phyloP scores from a whole-genome alignment of 2,113 vertebrate genomes.

The Xenopus laevis region DNA sequence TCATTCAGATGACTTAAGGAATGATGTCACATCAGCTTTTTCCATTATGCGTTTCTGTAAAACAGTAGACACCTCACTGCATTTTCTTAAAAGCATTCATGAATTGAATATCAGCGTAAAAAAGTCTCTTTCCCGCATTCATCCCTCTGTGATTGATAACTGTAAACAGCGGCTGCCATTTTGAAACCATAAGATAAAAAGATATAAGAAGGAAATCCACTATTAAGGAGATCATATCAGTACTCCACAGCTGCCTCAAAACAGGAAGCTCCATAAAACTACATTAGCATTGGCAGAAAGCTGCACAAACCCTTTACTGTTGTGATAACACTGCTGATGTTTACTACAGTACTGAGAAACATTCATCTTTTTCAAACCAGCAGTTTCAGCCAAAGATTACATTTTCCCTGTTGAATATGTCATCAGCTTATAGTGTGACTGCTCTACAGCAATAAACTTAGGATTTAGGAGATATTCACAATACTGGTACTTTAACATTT shows the following conservation, averaged over 20 bases:
- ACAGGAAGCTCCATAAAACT: slow-evolving; percentile 61
- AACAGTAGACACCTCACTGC: slow-evolving; percentile 1
- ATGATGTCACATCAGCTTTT: not conserved
- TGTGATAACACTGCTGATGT: slow-evolving; percentile 35
- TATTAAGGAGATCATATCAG: slow-evolving; percentile 70
- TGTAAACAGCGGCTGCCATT: slow-evolving; percentile 50
- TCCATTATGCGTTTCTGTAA: too few species aligned
- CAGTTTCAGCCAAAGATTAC: slow-evolving; percentile 2
- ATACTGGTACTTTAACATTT: too few species aligned
- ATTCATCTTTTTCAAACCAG: not conserved
- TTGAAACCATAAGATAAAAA: slow-evolving; percentile 60
- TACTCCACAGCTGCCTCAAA: slow-evolving; percentile 64
- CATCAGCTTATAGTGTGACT: too few species aligned
- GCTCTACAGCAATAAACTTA: too few species aligned
- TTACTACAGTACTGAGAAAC: slow-evolving; percentile 3
- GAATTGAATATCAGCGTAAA: not conserved
- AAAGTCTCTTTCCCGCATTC: slow-evolving; percentile 12
- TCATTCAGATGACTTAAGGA: not conserved
- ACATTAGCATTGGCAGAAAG: slow-evolving; percentile 31
- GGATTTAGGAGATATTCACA: too few species aligned
- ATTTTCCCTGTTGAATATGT: not conserved
- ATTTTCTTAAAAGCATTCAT: not conserved
- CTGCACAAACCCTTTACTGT: slow-evolving; percentile 7
- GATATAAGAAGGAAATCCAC: slow-evolving; percentile 71
- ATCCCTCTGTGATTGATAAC: slow-evolving; percentile 59